Conservation (phyloP, 2,888 invertebrate genomes). For the Nemoura dubitans region DNA sequence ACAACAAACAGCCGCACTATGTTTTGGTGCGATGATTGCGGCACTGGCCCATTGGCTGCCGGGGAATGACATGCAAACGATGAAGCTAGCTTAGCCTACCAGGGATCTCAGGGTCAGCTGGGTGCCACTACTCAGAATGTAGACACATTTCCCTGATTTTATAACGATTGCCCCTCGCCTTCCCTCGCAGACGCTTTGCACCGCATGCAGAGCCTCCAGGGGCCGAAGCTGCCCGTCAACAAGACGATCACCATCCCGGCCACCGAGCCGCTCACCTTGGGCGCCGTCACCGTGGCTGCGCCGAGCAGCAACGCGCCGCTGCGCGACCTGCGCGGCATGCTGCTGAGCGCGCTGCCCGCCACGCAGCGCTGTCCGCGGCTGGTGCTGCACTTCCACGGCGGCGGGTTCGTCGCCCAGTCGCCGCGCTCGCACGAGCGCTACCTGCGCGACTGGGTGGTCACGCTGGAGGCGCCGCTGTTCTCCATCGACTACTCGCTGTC, state of each 20-base stretch:
- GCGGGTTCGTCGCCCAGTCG: constrained; percentile 97
- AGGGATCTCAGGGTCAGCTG: too few relatives aligned
- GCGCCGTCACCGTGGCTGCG: background rate
- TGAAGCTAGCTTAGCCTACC: too few relatives aligned
- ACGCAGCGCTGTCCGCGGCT: constrained; percentile 69
- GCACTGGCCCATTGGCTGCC: too few relatives aligned
- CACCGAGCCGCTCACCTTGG: background rate
- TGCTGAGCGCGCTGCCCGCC: background rate
- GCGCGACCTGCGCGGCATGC: background rate
- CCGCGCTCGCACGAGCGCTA: constrained; percentile 96
- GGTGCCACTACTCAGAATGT: too few relatives aligned
- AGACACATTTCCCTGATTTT: too few relatives aligned
- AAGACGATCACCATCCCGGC: background rate
- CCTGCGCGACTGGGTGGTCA: constrained; percentile 90
- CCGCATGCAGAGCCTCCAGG: background rate
- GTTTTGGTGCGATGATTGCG: too few relatives aligned
- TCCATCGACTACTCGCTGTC: constrained; percentile 97
- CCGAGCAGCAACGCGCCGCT: background rate
- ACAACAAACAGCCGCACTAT: too few relatives aligned
- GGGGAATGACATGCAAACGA: too few relatives aligned
- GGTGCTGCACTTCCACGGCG: constrained; percentile 96
- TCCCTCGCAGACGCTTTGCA: background rate
- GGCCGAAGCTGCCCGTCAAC: constrained; percentile 1
- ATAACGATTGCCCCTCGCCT: too few relatives aligned
- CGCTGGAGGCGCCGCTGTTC: constrained; percentile 85